Conservation (phyloP, 1,140 invertebrate genomes). For the Rhagoletis zephyria region DNA sequence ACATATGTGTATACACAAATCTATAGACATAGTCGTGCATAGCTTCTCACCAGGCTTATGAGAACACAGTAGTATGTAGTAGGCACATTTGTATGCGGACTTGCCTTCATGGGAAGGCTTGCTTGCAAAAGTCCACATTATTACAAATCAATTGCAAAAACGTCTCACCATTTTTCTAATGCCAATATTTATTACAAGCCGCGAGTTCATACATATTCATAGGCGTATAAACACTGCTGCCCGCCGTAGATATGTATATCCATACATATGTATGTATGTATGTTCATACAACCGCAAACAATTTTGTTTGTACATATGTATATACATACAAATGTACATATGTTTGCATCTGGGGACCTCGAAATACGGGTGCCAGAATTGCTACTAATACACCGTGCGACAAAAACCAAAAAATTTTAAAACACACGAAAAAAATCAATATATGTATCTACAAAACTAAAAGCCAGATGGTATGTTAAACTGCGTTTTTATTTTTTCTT, state of each 20-base stretch:
- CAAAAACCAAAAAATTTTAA: too few relatives aligned
- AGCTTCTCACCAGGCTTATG: too few relatives aligned
- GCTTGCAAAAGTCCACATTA: conserved; percentile 15
- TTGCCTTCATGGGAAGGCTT: conserved; percentile 6
- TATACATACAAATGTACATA: background rate
- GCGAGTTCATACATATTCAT: conserved; percentile 15
- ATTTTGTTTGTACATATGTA: too few relatives aligned
- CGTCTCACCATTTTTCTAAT: conserved; percentile 39
- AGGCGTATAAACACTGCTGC: background rate
- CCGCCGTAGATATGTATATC: background rate
- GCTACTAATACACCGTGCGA: background rate
- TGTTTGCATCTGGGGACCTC: background rate
- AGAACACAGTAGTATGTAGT: too few relatives aligned
- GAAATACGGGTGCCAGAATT: background rate
- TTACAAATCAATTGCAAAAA: conserved; percentile 39
- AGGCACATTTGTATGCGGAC: background rate
- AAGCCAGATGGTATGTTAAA: background rate
- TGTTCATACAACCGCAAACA: background rate
- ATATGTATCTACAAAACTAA: too few relatives aligned
- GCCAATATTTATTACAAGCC: conserved; percentile 38
- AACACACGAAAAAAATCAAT: too few relatives aligned
- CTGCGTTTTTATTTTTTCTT: background rate
- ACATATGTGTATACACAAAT: background rate
- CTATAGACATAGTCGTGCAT: too few relatives aligned
- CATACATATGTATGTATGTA: background rate